phyloP scores from a whole-genome alignment of 2,888 invertebrate genomes.

The Adelphocoris suturalis region DNA sequence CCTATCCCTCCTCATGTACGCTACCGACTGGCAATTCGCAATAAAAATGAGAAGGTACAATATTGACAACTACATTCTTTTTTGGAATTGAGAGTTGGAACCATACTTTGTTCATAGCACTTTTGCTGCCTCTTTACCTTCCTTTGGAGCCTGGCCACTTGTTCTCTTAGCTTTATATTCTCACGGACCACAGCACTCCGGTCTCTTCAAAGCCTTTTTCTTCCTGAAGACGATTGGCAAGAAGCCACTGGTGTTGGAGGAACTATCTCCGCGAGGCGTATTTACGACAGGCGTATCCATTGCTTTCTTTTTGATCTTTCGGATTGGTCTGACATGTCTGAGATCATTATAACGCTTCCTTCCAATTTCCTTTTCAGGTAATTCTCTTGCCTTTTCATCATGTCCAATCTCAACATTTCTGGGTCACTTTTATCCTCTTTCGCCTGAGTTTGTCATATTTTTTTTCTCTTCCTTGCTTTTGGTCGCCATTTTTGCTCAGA shows the following conservation, averaged over 20 bases:
- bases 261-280: conserved; percentile 12
- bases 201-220: conserved; percentile 18
- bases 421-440: conserved; percentile 38
- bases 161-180: conserved; percentile 26
- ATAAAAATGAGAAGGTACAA: too few relatives aligned
- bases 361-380: conserved; percentile 28
- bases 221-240: conserved; percentile 29
- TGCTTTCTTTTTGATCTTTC: conserved; percentile 31
- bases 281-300: conserved; percentile 21
- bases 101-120: conserved; percentile 18
- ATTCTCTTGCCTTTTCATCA: conserved; percentile 7
- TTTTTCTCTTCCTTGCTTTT: too few relatives aligned
- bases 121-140: conserved; percentile 29
- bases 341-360: conserved; percentile 5
- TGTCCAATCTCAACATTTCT: conserved; percentile 16
- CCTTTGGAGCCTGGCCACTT: conserved; percentile 38
- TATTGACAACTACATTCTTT: too few relatives aligned
- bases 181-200: conserved; percentile 31
- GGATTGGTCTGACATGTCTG: conserved; percentile 27
- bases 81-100: not conserved
- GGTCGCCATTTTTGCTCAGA: conserved; percentile 34
- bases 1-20: too few relatives aligned
- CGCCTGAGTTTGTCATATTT: conserved; percentile 25
- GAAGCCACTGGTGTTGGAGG: conserved; percentile 34
- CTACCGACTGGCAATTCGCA: too few relatives aligned